Base-by-base conservation (phyloP, 1,140 invertebrate genomes). In the Drosophila nikananu region DNA sequence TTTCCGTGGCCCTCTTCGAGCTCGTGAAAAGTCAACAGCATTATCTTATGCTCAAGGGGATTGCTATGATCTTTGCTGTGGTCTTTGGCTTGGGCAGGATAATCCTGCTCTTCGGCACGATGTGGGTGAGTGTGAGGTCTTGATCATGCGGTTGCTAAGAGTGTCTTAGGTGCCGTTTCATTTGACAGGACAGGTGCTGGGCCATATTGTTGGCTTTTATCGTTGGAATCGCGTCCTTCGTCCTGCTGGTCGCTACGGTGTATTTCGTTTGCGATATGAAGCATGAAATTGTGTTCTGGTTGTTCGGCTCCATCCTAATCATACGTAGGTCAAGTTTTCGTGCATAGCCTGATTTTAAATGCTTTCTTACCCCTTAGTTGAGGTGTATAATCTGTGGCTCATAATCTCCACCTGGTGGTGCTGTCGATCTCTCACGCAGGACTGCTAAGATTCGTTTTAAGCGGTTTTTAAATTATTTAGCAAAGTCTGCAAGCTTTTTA, bases 361-460 rank as follows among this genome's bases (percentile, higher is more conserved):
- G 9, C 2, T 12, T n/a, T 1, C n/a, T 13, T 32, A 2, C 17
- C 21, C 41, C 9, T 19, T 25, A 74, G 71, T 61, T 32, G 54
- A 74, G 23, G 9, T 61, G 46, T 74, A 74, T 39, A 44, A 61
- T 21, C 12, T 73, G 30, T 74, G 55, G 67, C 21, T 74, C 30
- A 52, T 73, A 6, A 23, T 74, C 3, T 74, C 71, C n/a, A 60
- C 68, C 3, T 74, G 71, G 71, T 46, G 64, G 64, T 71, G 67
- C 39, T 71, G 67, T 48, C 67, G 64, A 19, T 39, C 49, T 1
- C 35, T 48, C 39, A 67, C 46, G 5, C 7, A 60, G 37, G 42
- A 74, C 30, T 61, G 66, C 35, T 73, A 61, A 30, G n/a, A 37
- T 19, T 44, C 10, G n/a, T 44, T 21, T 19, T 9, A 4, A 6